Conservation (phyloP, 2,797 vertebrate species). For the Crypturellus tataupa region DNA sequence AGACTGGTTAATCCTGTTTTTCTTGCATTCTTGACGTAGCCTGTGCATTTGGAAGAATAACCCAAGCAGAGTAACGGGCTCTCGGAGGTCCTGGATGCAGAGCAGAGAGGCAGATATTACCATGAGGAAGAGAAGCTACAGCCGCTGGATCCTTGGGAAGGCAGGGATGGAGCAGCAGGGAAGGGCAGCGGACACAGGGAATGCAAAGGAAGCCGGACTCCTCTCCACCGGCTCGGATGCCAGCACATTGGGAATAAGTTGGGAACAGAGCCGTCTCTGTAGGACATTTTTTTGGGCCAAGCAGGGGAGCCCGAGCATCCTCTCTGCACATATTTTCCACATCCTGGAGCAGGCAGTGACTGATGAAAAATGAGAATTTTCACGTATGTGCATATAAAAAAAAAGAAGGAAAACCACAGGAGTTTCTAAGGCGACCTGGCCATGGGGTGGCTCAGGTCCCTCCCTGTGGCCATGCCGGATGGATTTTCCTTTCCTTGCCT, state of each 20-base stretch:
- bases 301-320: neutral
- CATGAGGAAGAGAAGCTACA: too few relatives aligned
- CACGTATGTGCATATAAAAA: neutral
- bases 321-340: slow-evolving; percentile 13
- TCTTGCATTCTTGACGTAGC: neutral
- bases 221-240: neutral
- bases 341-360: neutral
- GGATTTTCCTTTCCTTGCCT: slow-evolving; percentile 64
- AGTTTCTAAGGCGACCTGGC: neutral
- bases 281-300: accelerated
- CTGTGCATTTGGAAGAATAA: neutral
- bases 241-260: neutral
- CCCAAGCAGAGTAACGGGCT: accelerated
- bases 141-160: neutral
- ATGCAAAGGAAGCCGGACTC: too few relatives aligned
- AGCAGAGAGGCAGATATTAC: neutral
- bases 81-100: neutral
- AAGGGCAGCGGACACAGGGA: neutral
- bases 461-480: slow-evolving; percentile 33
- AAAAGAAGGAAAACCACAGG: neutral
- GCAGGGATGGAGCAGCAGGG: neutral
- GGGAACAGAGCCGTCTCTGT: accelerated
- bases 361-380: slow-evolving; percentile 2
- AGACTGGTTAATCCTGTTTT: accelerated
- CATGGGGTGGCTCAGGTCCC: slow-evolving; percentile 54